A percentile compares a stretch with the other conserved stretches of the same genome.
Evolutionary conservation across 2,888 invertebrate species (phyloP).

Genomic region (Dryocosmus kuriphilus): DNA sequence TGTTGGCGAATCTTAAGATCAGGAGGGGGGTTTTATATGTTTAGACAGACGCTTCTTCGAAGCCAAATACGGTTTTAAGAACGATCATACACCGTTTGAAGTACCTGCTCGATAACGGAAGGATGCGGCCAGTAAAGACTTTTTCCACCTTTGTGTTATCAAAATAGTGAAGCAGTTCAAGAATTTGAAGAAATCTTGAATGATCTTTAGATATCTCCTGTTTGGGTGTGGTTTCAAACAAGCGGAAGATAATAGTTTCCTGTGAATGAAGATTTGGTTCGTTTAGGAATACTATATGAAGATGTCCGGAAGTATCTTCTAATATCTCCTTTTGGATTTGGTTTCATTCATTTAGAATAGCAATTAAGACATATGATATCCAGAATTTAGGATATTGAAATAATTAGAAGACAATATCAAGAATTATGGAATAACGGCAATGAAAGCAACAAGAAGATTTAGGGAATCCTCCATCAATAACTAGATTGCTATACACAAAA

Average conservation of each 20-base stretch:
- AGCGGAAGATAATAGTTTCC: background rate
- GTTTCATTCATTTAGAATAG: background rate
- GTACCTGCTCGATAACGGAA: background rate
- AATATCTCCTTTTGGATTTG: background rate
- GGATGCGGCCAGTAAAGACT: background rate
- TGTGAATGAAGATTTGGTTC: background rate
- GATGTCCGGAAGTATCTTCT: background rate
- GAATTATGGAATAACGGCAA: too few species aligned
- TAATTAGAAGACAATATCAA: too few species aligned
- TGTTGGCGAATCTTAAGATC: conserved; percentile 48
- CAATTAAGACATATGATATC: too few species aligned
- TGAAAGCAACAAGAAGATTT: too few species aligned
- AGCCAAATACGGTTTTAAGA: conserved; percentile 54
- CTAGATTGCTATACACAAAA: too few species aligned
- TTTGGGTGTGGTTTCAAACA: background rate
- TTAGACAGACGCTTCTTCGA: conserved; percentile 54
- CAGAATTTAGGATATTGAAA: too few species aligned
- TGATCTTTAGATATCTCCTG: background rate
- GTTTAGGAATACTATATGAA: background rate
- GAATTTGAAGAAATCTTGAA: background rate
- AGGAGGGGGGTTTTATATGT: conserved; percentile 46
- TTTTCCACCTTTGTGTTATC: background rate
- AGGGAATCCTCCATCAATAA: too few species aligned
- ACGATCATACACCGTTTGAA: background rate
- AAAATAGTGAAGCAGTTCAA: background rate